Evolutionary conservation across 2,888 invertebrate genomes (phyloP).

Genomic region (Ischnura elegans): DNA sequence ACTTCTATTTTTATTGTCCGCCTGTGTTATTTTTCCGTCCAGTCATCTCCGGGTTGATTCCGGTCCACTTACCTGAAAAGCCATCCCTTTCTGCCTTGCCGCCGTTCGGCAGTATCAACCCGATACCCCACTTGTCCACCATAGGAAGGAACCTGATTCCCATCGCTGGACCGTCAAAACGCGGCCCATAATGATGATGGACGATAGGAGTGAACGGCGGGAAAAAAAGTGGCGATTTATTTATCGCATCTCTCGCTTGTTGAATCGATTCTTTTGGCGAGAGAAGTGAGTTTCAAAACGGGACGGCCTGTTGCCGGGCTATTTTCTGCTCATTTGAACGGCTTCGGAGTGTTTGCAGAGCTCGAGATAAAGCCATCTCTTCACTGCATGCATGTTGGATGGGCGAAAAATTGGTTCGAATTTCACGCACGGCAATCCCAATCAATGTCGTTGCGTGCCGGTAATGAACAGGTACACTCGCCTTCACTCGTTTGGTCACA

Average conservation of each 20-base stretch:
- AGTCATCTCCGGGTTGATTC: conserved; percentile 13
- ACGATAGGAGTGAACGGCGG: not conserved
- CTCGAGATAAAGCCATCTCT: not conserved
- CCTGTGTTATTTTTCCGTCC: not conserved
- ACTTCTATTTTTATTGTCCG: too few relatives aligned
- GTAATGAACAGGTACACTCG: not conserved
- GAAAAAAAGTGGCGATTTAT: not conserved
- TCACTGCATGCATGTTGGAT: not conserved
- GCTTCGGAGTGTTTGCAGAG: not conserved
- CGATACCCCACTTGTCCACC: not conserved
- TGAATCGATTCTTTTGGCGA: not conserved
- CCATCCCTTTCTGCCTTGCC: not conserved
- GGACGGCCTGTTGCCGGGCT: not conserved
- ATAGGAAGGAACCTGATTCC: not conserved
- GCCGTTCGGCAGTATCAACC: not conserved
- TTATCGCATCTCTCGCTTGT: not conserved
- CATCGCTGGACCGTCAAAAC: not conserved
- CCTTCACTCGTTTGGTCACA: too few relatives aligned
- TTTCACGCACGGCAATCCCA: not conserved
- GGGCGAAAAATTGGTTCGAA: not conserved
- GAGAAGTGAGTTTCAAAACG: not conserved
- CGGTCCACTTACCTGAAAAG: not conserved
- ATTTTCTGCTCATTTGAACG: not conserved
- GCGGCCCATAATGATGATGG: not conserved
- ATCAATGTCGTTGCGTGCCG: not conserved